Evolutionary conservation across 2,113 vertebrate species (phyloP).

Genomic region (Edolisoma coerulescens): DNA sequence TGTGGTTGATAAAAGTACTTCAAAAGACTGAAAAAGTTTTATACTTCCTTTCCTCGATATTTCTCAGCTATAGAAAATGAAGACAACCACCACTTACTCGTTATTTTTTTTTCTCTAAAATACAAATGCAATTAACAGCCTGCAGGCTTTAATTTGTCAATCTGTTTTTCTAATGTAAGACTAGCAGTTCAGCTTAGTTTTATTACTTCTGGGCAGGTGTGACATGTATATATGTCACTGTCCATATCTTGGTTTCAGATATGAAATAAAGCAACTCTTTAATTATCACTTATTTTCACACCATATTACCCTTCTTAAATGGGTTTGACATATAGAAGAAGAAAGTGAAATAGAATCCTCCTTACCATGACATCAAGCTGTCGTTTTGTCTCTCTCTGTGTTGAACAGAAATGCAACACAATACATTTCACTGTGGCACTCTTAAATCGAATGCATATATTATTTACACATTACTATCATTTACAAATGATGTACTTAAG

Average conservation of each 20-base stretch:
- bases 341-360: not conserved
- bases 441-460: not conserved
- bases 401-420: not conserved
- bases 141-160: not conserved
- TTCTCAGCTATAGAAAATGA: not conserved
- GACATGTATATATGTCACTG: not conserved
- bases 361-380: not conserved
- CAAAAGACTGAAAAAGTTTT: not conserved
- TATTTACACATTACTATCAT: not conserved
- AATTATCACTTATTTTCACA: conserved; percentile 20
- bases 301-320: not conserved
- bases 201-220: not conserved
- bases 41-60: not conserved
- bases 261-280: not conserved
- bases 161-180: not conserved
- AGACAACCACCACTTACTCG: not conserved
- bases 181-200: not conserved
- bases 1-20: not conserved
- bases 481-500: not conserved
- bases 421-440: not conserved
- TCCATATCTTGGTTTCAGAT: not conserved
- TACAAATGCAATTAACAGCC: not conserved
- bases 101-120: not conserved
- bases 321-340: not conserved
- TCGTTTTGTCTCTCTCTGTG: not conserved